These are phyloP conservation scores for Pterobdella sp. DNA, from an alignment of 2,888 invertebrate genomes.

Conservation along the genomic window DNA sequence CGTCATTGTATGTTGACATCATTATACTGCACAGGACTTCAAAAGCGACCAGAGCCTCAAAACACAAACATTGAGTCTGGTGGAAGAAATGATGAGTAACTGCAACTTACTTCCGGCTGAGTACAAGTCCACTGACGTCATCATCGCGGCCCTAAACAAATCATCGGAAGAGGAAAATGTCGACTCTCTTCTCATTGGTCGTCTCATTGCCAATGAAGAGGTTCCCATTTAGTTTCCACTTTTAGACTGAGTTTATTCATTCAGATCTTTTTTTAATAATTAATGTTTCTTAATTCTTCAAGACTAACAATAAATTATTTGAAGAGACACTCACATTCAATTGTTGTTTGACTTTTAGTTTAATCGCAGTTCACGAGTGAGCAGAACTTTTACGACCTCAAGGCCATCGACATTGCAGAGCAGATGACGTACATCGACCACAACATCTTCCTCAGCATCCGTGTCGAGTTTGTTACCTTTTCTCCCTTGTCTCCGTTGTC, in stretches of 20 bases:
- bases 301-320: no score
- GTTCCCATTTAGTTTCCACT: no score
- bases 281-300: no score
- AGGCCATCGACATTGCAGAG: slow-evolving; percentile 82
- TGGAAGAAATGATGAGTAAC: slow-evolving; percentile 78
- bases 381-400: slow-evolving; percentile 74
- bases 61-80: slow-evolving; percentile 70
- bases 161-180: slow-evolving; percentile 59
- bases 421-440: slow-evolving; percentile 85
- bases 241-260: no score
- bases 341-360: no score
- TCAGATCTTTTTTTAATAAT: no score
- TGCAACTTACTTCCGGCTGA: slow-evolving; percentile 72
- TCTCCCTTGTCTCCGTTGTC: no score
- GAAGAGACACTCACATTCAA: no score
- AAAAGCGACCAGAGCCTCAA: slow-evolving; percentile 66
- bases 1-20: no score
- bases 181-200: background rate
- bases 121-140: slow-evolving; percentile 76
- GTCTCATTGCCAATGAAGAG: background rate
- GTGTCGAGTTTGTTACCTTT: slow-evolving; percentile 72
- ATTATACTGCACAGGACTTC: slow-evolving; percentile 61
- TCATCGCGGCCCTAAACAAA: slow-evolving; percentile 66
- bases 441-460: slow-evolving; percentile 74
- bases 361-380: slow-evolving; percentile 50